Evolutionary conservation across 2,888 invertebrate genomes (phyloP).

Genomic region (Aromia moschata): DNA sequence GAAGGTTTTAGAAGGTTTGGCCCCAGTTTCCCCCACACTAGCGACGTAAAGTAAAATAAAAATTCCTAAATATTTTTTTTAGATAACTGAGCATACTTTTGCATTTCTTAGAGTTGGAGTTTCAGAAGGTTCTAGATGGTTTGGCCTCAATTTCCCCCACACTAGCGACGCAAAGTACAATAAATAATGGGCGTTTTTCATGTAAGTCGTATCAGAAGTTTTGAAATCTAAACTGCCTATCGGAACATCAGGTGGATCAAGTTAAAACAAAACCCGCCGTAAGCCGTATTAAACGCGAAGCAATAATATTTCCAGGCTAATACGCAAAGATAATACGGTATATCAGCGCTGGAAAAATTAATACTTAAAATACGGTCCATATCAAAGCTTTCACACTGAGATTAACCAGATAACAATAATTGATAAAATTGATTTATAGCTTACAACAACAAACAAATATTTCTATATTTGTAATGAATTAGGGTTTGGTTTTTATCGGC

Average conservation of each 20-base stretch:
- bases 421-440: constrained; percentile 42
- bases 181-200: background rate
- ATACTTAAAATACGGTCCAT: constrained; percentile 24
- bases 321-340: constrained; percentile 23
- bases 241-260: constrained; percentile 16
- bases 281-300: constrained; percentile 20
- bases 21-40: background rate
- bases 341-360: constrained; percentile 14
- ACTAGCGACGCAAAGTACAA: background rate
- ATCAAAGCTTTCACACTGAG: constrained; percentile 34
- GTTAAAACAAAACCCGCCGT: constrained; percentile 10
- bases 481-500: constrained; percentile 15
- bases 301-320: constrained; percentile 20
- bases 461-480: constrained; percentile 26
- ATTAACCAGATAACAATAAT: constrained; percentile 38
- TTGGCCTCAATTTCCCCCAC: constrained; percentile 5
- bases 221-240: constrained; percentile 21
- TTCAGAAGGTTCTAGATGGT: no score
- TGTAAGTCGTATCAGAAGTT: constrained; percentile 7
- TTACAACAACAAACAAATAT: constrained; percentile 24
- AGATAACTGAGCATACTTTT: no score
- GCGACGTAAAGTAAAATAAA: background rate
- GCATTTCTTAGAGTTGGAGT: no score
- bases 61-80: no score
- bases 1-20: no score